Evolutionary conservation across 1,140 invertebrate species (phyloP).

Genomic region (Caenorhabditis elegans): DNA sequence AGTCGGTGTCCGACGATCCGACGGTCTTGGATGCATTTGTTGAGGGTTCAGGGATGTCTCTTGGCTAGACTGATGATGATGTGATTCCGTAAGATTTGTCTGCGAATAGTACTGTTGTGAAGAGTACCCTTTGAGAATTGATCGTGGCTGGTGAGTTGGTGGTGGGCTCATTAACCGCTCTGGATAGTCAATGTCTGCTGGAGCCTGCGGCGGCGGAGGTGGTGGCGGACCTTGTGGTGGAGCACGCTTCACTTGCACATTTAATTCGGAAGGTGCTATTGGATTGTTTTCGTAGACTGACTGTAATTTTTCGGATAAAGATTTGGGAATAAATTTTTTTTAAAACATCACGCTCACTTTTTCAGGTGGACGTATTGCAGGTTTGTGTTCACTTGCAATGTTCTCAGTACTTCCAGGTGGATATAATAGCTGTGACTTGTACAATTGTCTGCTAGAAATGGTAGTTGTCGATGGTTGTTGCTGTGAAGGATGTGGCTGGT

Average conservation of each 20-base stretch:
- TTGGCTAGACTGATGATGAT: slow-evolving; percentile 5
- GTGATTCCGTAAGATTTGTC: background rate
- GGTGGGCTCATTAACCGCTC: slow-evolving; percentile 53
- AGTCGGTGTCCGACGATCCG: background rate
- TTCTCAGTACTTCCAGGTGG: slow-evolving; percentile 38
- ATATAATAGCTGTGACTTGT: background rate
- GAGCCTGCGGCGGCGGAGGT: slow-evolving; percentile 27
- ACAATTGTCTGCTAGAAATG: background rate
- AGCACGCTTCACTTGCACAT: slow-evolving; percentile 26
- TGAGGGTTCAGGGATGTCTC: slow-evolving; percentile 29
- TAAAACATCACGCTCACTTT: background rate
- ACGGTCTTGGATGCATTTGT: slow-evolving; percentile 33
- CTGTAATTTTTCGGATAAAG: background rate
- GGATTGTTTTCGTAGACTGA: slow-evolving; percentile 43
- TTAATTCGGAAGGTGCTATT: slow-evolving; percentile 17
- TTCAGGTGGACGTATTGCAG: slow-evolving; percentile 37
- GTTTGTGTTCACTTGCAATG: slow-evolving; percentile 38
- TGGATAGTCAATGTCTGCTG: slow-evolving; percentile 48
- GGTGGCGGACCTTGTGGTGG: background rate
- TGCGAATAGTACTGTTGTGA: slow-evolving; percentile 25
- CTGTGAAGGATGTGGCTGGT: background rate
- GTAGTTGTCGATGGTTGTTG: background rate
- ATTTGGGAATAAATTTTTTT: too few relatives aligned
- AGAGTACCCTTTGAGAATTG: slow-evolving; percentile 32
- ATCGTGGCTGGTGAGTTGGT: slow-evolving; percentile 43